A percentile compares a stretch with the other conserved stretches of the same genome.
phyloP scores from a whole-genome alignment of 2,113 vertebrate genomes.

The Toxotes jaculatrix region DNA sequence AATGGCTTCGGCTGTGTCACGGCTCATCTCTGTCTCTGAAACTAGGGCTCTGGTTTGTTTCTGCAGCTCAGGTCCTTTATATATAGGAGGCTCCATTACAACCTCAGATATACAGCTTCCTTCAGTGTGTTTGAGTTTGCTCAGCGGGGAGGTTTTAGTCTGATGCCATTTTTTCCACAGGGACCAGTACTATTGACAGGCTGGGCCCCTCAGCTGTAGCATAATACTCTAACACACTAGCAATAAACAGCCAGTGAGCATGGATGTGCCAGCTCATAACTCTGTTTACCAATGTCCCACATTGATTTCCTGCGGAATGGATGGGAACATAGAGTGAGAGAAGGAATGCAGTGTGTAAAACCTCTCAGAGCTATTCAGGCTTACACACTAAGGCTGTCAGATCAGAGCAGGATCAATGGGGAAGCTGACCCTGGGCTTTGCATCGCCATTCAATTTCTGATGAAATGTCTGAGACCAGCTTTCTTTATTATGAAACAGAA shows the following conservation, averaged over 20 bases:
- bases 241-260: conserved; percentile 64
- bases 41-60: neutral
- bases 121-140: conserved; percentile 23
- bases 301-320: conserved; percentile 67
- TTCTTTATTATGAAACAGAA: conserved; percentile 29
- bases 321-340: conserved; percentile 21
- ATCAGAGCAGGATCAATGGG: conserved; percentile 42
- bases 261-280: conserved; percentile 57
- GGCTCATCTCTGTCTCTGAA: neutral
- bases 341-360: conserved; percentile 33
- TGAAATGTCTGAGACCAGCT: conserved; percentile 20
- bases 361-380: conserved; percentile 21
- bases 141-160: conserved; percentile 40
- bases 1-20: neutral
- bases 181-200: conserved; percentile 50
- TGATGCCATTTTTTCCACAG: conserved; percentile 41
- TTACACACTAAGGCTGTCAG: conserved; percentile 17
- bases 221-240: conserved; percentile 46
- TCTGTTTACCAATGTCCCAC: conserved; percentile 58
- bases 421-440: conserved; percentile 33
- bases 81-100: neutral
- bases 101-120: neutral
- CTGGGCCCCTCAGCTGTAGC: conserved; percentile 45
- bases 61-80: neutral
- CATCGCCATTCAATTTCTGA: conserved; percentile 20